Base-by-base conservation (phyloP, 2,888 invertebrate species). In the Sepiola atlantica region DNA sequence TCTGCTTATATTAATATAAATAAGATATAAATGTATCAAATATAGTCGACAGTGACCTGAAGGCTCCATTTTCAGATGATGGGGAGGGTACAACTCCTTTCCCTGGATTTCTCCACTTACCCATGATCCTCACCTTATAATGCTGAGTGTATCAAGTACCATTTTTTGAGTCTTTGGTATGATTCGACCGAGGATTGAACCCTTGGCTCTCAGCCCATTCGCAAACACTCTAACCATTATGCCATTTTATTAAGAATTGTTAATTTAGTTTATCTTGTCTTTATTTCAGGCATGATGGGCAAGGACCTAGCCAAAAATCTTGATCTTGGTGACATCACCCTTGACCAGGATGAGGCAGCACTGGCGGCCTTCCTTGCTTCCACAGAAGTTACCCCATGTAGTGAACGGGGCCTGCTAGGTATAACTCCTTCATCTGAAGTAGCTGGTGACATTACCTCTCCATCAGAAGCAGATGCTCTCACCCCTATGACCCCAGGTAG, bases 271-370 rank as follows among this genome's bases (percentile, higher is more conserved):
- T n/a, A 14, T 77, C n/a, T 77, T 77, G 1, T n/a, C 14, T 61
- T 21, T n/a, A 45, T 61, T 77, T n/a, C 55, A 93, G 90, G 94
- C 35, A 28, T 94, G 16, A 55, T 35, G 28, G 55, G 57, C 35
- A 35, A 55, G 16, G 93, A 93, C 28, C 32, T 28, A 18, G 32
- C 93, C 28, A 93, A 93, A 55, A 93, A 93, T 55, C 93, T 93
- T n/a, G 61, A 93, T 94, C 94, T 97, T 35, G 95, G 96, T 92
- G 96, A 96, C 45, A 95, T 96, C 57, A 95, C 95, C 20, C 95
- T 96, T 90, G 97, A 96, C 8, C 96, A 96, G 91, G 96, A 96
- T 94, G 95, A 94, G 54, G 94, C 95, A 94, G 96, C 95, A 57
- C 94, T 96, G 91, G 96, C 96, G 94, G 96, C 95, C 55, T 96